Base-by-base conservation (phyloP, 1,140 invertebrate species). In the Drosophila nasuta region DNA sequence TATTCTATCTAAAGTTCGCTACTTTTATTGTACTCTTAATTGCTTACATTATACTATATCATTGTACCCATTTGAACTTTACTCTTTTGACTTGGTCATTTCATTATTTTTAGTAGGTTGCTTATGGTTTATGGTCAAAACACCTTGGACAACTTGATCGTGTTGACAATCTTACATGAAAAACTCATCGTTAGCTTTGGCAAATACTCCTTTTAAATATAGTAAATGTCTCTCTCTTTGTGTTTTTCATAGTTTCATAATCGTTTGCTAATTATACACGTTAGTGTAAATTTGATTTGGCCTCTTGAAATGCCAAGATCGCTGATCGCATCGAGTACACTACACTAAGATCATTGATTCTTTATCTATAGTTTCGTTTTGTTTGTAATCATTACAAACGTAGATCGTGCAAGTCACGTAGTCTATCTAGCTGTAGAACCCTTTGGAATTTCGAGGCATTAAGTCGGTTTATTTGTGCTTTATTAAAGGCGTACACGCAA, bases 101-200 rank as follows among this genome's bases (percentile, higher is more conserved):
- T 25, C n/a, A 13, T 25, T 15, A 43, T 43, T 54, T 54, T 33
- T 13, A 4, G 15, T 41, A 43, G 43, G 20, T 20, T 17, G 1
- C n/a, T 13, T 8, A 59, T 46, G 41, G 59, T 56, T 56, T 48
- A 46, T 63, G 33, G 46, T 28, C 59, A 70, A 25, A 25, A 64
- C 68, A 41, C 59, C 59, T 62, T 64, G 59, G 5, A 28, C 54
- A 48, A 48, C n/a, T 46, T 38, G 30, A 59, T 8, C 17, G n/a
- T 62, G 25, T 65, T 54, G 15, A 65, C 63, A 56, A 4, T 54
- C 51, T 33, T 1, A 17, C 1, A 17, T 17, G n/a, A 5, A 4
- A 5, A 20, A 38, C 6, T 60, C n/a, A 20, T 60, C 10, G 33
- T 33, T 15, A 45, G 52, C 28, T 30, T 54, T 20, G 7, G 25